phyloP scores from a whole-genome alignment of 2,113 vertebrate genomes.

The Odontophorus gujanensis region DNA sequence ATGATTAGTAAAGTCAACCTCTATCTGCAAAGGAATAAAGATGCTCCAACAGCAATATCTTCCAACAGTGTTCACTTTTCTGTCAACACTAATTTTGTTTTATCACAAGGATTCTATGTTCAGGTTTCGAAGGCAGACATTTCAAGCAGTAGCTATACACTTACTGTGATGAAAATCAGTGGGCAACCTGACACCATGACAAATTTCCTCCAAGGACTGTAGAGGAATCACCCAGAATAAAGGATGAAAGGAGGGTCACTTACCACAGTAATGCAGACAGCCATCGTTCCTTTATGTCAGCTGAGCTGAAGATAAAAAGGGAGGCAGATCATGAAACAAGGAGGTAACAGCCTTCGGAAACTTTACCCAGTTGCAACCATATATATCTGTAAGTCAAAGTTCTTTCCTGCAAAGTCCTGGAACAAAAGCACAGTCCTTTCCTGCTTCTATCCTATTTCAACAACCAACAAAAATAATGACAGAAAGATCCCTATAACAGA shows the following conservation, averaged over 20 bases:
- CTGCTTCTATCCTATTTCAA: conserved; percentile 60
- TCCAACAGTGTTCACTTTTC: background rate
- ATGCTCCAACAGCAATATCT: background rate
- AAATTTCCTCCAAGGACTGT: background rate
- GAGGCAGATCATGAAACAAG: conserved; percentile 41
- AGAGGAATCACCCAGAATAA: background rate
- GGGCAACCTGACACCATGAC: background rate
- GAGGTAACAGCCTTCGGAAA: conserved; percentile 3
- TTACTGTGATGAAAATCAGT: background rate
- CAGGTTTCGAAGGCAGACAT: background rate
- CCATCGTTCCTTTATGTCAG: conserved; percentile 79
- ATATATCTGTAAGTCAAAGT: conserved; percentile 48
- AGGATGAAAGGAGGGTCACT: conserved; percentile 2
- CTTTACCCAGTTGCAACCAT: conserved; percentile 40
- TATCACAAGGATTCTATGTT: background rate
- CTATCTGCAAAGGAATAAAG: background rate
- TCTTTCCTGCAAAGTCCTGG: conserved; percentile 61
- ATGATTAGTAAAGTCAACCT: background rate
- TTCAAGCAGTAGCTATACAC: background rate
- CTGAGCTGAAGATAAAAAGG: conserved; percentile 75
- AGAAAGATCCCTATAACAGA: conserved; percentile 19
- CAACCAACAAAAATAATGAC: background rate
- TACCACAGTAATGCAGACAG: conserved; percentile 77
- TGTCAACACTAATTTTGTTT: background rate
- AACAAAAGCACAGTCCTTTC: conserved; percentile 69